phyloP scores from a whole-genome alignment of 2,113 vertebrate species.

The Neotoma lepida region DNA sequence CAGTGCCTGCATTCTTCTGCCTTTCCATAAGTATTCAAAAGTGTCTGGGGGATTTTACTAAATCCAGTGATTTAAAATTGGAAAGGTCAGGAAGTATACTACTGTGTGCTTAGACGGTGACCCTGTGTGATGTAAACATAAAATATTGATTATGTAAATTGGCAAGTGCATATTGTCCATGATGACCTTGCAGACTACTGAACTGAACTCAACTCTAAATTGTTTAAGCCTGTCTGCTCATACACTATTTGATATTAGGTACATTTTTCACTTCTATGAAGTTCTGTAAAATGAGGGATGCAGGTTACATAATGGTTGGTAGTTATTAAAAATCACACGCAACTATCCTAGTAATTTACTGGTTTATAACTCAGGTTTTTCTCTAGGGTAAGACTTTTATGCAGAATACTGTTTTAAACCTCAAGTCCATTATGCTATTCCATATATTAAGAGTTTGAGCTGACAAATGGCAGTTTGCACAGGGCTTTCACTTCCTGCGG shows the following conservation, averaged over 20 bases:
- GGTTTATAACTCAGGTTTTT: constrained; percentile 1
- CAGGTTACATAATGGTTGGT: neutral
- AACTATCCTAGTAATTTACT: constrained; percentile 24
- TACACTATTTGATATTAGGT: neutral
- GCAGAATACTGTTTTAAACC: neutral
- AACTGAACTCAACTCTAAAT: constrained; percentile 11
- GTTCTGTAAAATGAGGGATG: neutral
- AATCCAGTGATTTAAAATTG: constrained; percentile 59
- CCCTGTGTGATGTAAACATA: constrained; percentile 3
- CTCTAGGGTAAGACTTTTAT: constrained; percentile 12
- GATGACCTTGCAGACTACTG: constrained; percentile 16
- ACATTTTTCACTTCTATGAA: constrained; percentile 24
- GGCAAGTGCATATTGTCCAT: neutral
- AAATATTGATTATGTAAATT: constrained; percentile 73
- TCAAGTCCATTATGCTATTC: neutral
- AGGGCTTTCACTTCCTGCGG: constrained; percentile 15
- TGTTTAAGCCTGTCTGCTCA: neutral
- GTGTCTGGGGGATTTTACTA: constrained; percentile 57
- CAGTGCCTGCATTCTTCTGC: constrained; percentile 31
- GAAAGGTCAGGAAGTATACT: constrained; percentile 69
- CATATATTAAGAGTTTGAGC: neutral
- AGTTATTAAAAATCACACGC: constrained; percentile 35
- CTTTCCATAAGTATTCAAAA: constrained; percentile 23
- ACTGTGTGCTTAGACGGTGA: constrained; percentile 60
- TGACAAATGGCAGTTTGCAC: constrained; percentile 49